phyloP scores from a whole-genome alignment of 2,113 vertebrate genomes.

The Otolemur garnettii region DNA sequence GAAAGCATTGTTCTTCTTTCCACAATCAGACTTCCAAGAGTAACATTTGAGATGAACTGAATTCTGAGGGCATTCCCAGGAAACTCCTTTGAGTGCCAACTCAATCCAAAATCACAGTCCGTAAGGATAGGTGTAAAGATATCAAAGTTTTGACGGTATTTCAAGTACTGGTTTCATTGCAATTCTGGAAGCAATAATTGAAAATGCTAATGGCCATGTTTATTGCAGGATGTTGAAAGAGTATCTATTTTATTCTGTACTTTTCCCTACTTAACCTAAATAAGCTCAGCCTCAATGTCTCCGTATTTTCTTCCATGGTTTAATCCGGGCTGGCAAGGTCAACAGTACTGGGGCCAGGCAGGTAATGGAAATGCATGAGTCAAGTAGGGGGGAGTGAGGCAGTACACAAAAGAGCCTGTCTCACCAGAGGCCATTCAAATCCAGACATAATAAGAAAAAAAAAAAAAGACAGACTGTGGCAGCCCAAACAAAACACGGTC shows the following conservation, averaged over 20 bases:
- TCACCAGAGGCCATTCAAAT: constrained; percentile 47
- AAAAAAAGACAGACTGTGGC: background rate
- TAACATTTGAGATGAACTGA: background rate
- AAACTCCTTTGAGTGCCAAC: background rate
- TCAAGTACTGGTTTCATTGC: background rate
- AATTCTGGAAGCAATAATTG: background rate
- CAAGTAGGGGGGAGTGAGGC: background rate
- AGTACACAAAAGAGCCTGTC: background rate
- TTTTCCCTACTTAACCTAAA: background rate
- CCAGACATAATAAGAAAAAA: constrained; percentile 28
- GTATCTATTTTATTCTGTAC: background rate
- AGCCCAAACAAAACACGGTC: background rate
- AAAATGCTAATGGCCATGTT: background rate
- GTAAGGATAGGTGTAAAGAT: background rate
- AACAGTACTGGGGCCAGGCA: background rate
- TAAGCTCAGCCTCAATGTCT: background rate
- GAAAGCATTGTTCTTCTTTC: background rate
- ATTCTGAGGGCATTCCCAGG: background rate
- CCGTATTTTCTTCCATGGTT: background rate
- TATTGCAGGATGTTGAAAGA: background rate
- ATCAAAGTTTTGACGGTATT: background rate
- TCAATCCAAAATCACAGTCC: background rate
- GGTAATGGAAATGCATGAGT: background rate
- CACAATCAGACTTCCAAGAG: background rate
- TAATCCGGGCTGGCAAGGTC: background rate